A percentile compares a stretch with the other conserved stretches of the same genome.
Conservation (phyloP, 2,888 invertebrate genomes). For the Hydrotaea cyrtoneurina region DNA sequence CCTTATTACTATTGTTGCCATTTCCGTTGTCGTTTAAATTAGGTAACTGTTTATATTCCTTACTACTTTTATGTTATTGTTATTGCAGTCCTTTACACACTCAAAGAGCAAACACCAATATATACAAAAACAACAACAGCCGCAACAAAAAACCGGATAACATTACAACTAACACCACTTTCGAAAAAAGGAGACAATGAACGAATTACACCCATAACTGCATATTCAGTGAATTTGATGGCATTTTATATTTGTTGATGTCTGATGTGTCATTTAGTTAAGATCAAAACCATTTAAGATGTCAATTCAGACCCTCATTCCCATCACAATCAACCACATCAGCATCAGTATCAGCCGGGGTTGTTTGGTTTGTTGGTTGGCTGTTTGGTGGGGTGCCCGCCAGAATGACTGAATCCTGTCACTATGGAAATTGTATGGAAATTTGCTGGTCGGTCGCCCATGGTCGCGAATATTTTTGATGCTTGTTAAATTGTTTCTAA, state of each 20-base stretch:
- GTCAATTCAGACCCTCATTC: constrained; percentile 70
- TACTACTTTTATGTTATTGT: constrained; percentile 64
- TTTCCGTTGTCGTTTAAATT: constrained; percentile 63
- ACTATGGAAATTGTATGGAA: constrained; percentile 34
- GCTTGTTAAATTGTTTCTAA: constrained; percentile 77
- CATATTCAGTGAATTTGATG: constrained; percentile 79
- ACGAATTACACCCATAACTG: constrained; percentile 69
- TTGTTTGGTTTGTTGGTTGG: constrained; percentile 1
- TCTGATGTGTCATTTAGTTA: constrained; percentile 73
- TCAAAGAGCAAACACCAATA: constrained; percentile 41
- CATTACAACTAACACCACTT: constrained; percentile 47
- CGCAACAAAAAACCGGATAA: constrained; percentile 27
- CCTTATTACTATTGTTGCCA: constrained; percentile 56
- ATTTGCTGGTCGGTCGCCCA: constrained; percentile 22
- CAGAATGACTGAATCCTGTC: constrained; percentile 51
- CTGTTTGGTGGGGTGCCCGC: constrained; percentile 49
- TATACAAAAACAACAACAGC: background rate
- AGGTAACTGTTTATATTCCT: constrained; percentile 60
- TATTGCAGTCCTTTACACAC: constrained; percentile 49
- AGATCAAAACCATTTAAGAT: constrained; percentile 79
- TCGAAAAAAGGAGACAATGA: constrained; percentile 71
- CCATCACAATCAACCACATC: constrained; percentile 45
- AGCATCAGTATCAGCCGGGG: constrained; percentile 41
- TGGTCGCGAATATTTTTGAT: constrained; percentile 62
- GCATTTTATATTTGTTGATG: constrained; percentile 76